Evolutionary conservation across 2,888 invertebrate genomes (phyloP).

Genomic region (Acanthosepion pharaonis): DNA sequence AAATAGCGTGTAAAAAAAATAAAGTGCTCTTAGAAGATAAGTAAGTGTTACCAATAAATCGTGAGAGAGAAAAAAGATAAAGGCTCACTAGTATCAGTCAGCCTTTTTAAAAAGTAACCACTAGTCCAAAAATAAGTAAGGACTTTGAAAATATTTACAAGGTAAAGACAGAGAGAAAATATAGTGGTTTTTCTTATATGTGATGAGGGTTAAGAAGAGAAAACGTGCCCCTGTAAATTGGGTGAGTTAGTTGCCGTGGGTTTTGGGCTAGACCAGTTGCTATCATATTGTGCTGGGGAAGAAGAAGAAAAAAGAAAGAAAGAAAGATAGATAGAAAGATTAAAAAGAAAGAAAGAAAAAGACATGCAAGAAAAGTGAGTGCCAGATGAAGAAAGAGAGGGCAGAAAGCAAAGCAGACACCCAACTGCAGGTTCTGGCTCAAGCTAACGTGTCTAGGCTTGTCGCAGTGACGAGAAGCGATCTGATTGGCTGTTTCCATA

Average conservation of each 20-base stretch:
- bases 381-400: background rate
- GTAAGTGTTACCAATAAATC: too few species aligned
- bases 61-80: too few species aligned
- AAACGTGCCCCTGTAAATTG: too few species aligned
- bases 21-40: too few species aligned
- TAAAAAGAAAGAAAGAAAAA: background rate
- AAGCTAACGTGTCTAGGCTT: background rate
- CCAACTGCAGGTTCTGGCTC: background rate
- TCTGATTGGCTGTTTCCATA: conserved; percentile 20
- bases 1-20: too few species aligned
- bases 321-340: background rate
- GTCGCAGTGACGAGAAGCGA: background rate
- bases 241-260: background rate
- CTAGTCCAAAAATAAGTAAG: too few species aligned
- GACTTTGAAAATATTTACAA: too few species aligned
- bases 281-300: conserved; percentile 8
- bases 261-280: background rate
- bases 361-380: background rate
- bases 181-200: too few species aligned
- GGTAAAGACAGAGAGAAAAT: too few species aligned
- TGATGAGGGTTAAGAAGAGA: too few species aligned
- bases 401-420: background rate
- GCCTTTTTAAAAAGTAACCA: too few species aligned
- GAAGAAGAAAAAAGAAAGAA: background rate
- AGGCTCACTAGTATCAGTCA: too few species aligned